Evolutionary conservation across 2,797 vertebrate genomes (phyloP).

Genomic region (Pseudomugil gertrudae): DNA sequence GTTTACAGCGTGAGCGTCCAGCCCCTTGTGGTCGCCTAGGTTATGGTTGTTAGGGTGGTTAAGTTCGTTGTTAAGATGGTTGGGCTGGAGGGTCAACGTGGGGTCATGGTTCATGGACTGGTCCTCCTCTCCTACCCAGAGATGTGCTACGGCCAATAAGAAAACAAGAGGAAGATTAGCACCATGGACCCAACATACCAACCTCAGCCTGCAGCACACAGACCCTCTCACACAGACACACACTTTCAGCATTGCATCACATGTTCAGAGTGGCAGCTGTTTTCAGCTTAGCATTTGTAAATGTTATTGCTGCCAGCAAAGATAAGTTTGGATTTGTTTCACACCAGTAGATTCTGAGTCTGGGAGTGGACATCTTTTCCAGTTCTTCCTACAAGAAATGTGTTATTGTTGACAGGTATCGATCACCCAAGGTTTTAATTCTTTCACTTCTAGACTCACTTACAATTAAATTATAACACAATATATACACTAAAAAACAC

Average conservation of each 20-base stretch:
- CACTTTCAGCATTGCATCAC: slow-evolving; percentile 30
- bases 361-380: too few species aligned
- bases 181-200: slow-evolving; percentile 60
- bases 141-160: slow-evolving; percentile 83
- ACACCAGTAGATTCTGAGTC: neutral
- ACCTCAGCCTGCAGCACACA: slow-evolving; percentile 23
- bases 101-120: slow-evolving; percentile 79
- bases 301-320: neutral
- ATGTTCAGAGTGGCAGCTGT: slow-evolving; percentile 15
- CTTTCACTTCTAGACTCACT: neutral
- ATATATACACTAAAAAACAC: too few species aligned
- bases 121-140: slow-evolving; percentile 85
- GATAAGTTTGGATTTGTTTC: neutral
- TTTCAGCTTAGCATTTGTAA: neutral
- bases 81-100: slow-evolving; percentile 78
- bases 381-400: too few species aligned
- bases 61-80: slow-evolving; percentile 74
- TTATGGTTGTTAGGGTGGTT: slow-evolving; percentile 80
- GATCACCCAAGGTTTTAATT: neutral
- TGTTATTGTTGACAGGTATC: too few species aligned
- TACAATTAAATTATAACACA: neutral
- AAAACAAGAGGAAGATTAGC: slow-evolving; percentile 84
- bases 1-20: slow-evolving; percentile 80
- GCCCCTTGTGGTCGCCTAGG: slow-evolving; percentile 80
- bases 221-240: slow-evolving; percentile 33